These are phyloP conservation scores for Parascotia fuliginaria DNA, from an alignment of 2,888 invertebrate genomes.

Conservation along the genomic window DNA sequence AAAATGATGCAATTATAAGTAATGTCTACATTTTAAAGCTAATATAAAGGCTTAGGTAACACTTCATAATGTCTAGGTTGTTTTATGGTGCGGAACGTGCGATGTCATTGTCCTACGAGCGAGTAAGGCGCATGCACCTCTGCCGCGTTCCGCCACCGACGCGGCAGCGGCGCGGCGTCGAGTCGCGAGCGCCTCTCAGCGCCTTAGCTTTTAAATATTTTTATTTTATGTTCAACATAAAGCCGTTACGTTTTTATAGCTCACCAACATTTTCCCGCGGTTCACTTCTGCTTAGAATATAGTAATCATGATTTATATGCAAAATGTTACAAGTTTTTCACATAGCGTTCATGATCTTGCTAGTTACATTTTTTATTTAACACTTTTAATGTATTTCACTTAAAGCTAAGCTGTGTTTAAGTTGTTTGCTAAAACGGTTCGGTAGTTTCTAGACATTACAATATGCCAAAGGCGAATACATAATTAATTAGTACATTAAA, in stretches of 20 bases:
- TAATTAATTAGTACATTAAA: slow-evolving; percentile 19
- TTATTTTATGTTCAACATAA: slow-evolving; percentile 31
- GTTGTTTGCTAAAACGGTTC: slow-evolving; percentile 15
- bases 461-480: slow-evolving; percentile 21
- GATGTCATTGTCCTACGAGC: slow-evolving; percentile 82
- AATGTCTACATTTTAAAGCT: slow-evolving; percentile 63
- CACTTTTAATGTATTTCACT: slow-evolving; percentile 13
- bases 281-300: slow-evolving; percentile 24
- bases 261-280: slow-evolving; percentile 35
- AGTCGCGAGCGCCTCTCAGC: slow-evolving; percentile 34
- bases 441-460: slow-evolving; percentile 11
- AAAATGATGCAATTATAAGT: slow-evolving; percentile 69
- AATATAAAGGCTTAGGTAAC: slow-evolving; percentile 64
- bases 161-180: too few relatives aligned
- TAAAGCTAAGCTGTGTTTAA: slow-evolving; percentile 14
- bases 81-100: slow-evolving; percentile 83
- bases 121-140: slow-evolving; percentile 61
- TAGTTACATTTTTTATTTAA: slow-evolving; percentile 23
- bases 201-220: slow-evolving; percentile 37
- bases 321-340: slow-evolving; percentile 16
- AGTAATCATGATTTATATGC: slow-evolving; percentile 26
- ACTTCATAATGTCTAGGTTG: slow-evolving; percentile 77
- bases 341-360: slow-evolving; percentile 25
- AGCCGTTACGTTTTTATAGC: slow-evolving; percentile 43
- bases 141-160: slow-evolving; percentile 41